Percentiles rank a stretch among this genome's conserved stretches.
Conservation (phyloP, 1,140 invertebrate genomes). For the Drosophila insularis region DNA sequence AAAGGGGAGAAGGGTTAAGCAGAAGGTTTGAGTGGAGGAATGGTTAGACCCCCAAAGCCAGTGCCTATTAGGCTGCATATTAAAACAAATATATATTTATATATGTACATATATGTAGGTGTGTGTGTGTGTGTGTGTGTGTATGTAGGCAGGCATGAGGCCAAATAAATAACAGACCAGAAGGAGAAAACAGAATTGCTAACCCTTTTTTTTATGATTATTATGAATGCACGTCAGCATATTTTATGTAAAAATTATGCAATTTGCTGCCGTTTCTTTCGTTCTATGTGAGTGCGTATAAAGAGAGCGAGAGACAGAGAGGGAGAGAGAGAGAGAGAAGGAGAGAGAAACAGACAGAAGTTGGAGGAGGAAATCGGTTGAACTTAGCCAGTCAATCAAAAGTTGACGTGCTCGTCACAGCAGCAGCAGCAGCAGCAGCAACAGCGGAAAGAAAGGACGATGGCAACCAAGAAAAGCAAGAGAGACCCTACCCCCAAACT, state of each 20-base stretch:
- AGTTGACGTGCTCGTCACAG: slow-evolving; percentile 76
- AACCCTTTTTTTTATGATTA: slow-evolving; percentile 77
- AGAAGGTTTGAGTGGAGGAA: not conserved
- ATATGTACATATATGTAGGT: not conserved
- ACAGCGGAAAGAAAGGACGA: slow-evolving; percentile 54
- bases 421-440: slow-evolving; percentile 8
- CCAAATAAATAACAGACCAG: slow-evolving; percentile 72
- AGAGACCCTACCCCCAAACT: not conserved
- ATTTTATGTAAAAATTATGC: slow-evolving; percentile 81
- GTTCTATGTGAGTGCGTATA: slow-evolving; percentile 43
- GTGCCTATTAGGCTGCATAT: slow-evolving; percentile 80
- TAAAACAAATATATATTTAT: slow-evolving; percentile 56
- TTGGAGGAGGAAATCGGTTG: slow-evolving; percentile 53
- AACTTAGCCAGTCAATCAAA: slow-evolving; percentile 79
- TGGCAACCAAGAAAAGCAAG: slow-evolving; percentile 19
- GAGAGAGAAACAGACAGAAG: slow-evolving; percentile 9
- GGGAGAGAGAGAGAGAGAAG: slow-evolving; percentile 9
- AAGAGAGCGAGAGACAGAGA: slow-evolving; percentile 19
- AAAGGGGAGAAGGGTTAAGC: not conserved
- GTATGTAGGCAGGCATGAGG: slow-evolving; percentile 44
- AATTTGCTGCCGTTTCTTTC: slow-evolving; percentile 72
- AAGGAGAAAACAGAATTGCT: slow-evolving; percentile 48
- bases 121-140: slow-evolving; percentile 23
- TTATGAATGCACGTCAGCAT: slow-evolving; percentile 80
- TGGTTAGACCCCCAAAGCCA: slow-evolving; percentile 31